Evolutionary conservation across 2,113 vertebrate species (phyloP), one percentile per base, ranked within the genome.

Genomic region (Cyprinodon tularosa): DNA sequence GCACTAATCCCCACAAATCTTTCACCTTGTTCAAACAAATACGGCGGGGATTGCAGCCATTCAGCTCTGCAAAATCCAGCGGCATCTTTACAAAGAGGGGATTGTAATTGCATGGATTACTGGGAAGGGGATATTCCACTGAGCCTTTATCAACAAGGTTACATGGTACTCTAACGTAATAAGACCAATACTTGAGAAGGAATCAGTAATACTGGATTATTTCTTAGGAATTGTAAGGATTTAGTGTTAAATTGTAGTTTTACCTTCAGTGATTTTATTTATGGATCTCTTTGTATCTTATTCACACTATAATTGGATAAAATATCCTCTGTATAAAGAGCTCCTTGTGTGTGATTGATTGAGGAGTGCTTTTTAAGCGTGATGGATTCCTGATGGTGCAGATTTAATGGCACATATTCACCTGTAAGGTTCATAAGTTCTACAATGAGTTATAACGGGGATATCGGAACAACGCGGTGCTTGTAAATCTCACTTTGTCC

Each of bases 11-110:
- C 78, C 74, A 76, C 87, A 80, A 68, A 89, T 93, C 92, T 93
- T 94, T 93, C 84, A 92, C 91, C 85, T 84, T 71, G 71, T 84
- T 92, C 77, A 88, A 90, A 90, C 87, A 86, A 90, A 93, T 88
- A 72, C 87, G 0, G 80, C 12, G 11, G 83, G 85, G 79, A 74
- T 87, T 81, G 74, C 68, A 68, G 88, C 84, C 81, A 65, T 88
- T 80, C 48, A 5, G 61, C 68, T 77, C 38, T 4, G 68, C 74
- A 79, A 83, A 92, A 89, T 90, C 89, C 75, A 70, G 47, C 76
- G 5, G 39, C 8, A 22, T 60, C 71, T 68, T 78, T 66, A 91
- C 88, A 92, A 92, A 90, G 84, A 84, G 72, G 64, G 76, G 81
- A 86, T 85, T 90, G 91, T 91, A 86, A 86, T 93, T 91, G 83